Evolutionary conservation across 2,888 invertebrate genomes (phyloP), one percentile per base, ranked within the genome.

Genomic region (Synanthedon andrenaeformis): DNA sequence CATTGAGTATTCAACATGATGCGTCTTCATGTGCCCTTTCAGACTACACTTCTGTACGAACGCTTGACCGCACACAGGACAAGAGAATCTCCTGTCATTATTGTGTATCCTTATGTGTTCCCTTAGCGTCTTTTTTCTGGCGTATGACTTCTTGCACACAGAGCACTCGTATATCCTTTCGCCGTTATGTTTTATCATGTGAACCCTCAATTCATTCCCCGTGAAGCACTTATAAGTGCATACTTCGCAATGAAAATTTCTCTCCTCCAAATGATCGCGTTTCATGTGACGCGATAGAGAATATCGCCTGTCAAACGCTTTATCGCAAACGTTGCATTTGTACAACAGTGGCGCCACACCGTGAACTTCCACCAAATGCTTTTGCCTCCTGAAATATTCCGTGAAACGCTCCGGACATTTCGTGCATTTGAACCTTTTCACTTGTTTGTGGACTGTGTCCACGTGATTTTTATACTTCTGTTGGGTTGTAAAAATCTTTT

Each of bases 11-110:
- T 80, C 74, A 3, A 72, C 59, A 61, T 82, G 78, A 45, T 77
- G 76, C 0, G 80, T 79, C 53, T 83, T 85, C 51, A 82, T 66
- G 59, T 84, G 84, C 1, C 79, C 76, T 53, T 84, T 84, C 11
- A 86, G 55, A 56, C 82, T 82, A 51, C 82, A 84, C 55, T 83
- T 83, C 58, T 86, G 82, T 0, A 83, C 77, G 11, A 84, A 87
- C 0, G 79, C 71, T 55, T 82, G 80, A 0, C 78, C 81, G n/a
- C 84, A 85, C 0, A 79, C 67, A 0, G 69, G 65, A 45, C 85
- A 85, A 0, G 75, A 67, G 45, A 83, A 83, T 45, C 82, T 57
- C 42, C 79, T 70, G 52, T 82, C 82, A 56, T 81, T 80, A 56
- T 82, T 76, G 57, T 85, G 85, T 51, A 82, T 84, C 10, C 80